Conservation (phyloP, 2,797 vertebrate species). For the Pseudochirops cupreus region DNA sequence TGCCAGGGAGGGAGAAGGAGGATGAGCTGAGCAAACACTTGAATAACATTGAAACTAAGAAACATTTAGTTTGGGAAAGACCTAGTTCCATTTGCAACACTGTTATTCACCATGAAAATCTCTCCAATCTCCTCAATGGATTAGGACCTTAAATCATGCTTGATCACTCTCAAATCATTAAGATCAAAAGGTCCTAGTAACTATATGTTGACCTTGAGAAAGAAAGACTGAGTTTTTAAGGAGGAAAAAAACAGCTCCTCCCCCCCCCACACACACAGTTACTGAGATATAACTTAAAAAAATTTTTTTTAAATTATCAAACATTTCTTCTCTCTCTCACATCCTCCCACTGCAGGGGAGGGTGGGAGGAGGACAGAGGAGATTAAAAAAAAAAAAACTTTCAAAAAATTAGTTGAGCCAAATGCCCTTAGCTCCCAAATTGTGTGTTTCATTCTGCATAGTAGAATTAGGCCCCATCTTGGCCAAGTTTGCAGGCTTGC, state of each 20-base stretch:
- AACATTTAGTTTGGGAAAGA: constrained; percentile 21
- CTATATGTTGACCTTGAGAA: constrained; percentile 30
- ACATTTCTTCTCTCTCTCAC: neutral
- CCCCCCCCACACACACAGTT: neutral
- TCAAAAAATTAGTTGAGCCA: neutral
- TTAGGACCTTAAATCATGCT: constrained; percentile 28
- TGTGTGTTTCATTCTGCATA: neutral
- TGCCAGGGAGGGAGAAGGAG: constrained; percentile 28
- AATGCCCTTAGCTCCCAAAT: neutral
- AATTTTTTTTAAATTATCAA: neutral
- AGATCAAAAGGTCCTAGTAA: constrained; percentile 37
- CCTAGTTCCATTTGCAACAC: constrained; percentile 15
- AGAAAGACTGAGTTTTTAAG: constrained; percentile 16
- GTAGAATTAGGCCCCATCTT: neutral
- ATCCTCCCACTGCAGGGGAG: neutral
- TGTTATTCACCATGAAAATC: constrained; percentile 29
- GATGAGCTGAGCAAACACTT: constrained; percentile 15
- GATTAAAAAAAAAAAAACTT: neutral
- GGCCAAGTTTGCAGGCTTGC: neutral
- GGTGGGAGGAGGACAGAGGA: neutral
- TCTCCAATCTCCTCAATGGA: neutral
- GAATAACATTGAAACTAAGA: constrained; percentile 36
- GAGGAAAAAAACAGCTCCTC: neutral
- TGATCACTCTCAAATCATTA: constrained; percentile 31
- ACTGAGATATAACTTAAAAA: neutral